Base-by-base conservation (phyloP, 2,888 invertebrate species). In the Agonopterix alstromeriana region DNA sequence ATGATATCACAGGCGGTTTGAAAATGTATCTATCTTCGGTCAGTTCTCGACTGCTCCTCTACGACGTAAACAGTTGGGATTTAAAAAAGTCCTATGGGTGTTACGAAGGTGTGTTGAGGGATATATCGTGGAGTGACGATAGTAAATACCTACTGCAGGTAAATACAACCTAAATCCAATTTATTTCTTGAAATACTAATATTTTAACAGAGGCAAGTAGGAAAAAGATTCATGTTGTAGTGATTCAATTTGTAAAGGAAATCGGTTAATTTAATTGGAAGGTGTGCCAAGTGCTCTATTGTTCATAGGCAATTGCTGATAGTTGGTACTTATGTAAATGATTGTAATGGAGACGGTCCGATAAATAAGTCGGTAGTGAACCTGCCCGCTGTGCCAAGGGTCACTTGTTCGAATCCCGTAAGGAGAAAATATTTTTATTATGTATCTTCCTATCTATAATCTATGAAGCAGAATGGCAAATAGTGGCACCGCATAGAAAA, bases 11-110 rank as follows among this genome's bases (percentile, higher is more conserved):
- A 40, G 11, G 17, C 11, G 42, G 41, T 36, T 48, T 45, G 38
- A 80, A 61, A 63, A 91, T 91, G 91, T 90, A 87, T 73, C 80
- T 92, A 55, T 89, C 90, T 27, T 90, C 91, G 40, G 81, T 90
- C 53, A 90, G 91, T 61, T 89, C 89, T 43, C 87, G 89, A 43
- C 74, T 92, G 53, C 80, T 90, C 65, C 75, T 91, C 27, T 89
- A 91, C 61, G 90, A 90, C 54, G 83, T 80, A 52, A 89, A 83
- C 61, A 82, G 74, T 68, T 91, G 91, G 78, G 85, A 89, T 61
- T 73, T 90, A 49, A 80, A 87, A 63, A 87, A 90, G 61, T 79
- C 81, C 48, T 90, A 91, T 60, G 83, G 79, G 45, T 82, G 80
- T 60, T 82, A 84, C 51, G 85, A 89, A 58, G 81, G 81, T 46